These are phyloP conservation scores for Ceramica pisi DNA, from an alignment of 2,888 invertebrate species.

Conservation along the genomic window DNA sequence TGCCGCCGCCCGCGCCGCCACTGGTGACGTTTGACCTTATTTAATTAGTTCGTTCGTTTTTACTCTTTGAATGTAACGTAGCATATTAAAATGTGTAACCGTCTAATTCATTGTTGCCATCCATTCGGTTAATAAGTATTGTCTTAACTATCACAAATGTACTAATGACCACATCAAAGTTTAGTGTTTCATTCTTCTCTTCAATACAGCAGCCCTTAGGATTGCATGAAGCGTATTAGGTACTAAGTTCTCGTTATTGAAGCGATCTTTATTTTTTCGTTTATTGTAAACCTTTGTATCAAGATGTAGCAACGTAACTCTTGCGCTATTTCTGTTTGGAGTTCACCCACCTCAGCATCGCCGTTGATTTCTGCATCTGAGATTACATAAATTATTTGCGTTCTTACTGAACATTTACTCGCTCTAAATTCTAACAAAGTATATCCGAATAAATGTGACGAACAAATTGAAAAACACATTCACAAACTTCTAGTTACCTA, in stretches of 20 bases:
- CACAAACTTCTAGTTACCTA: conserved; percentile 41
- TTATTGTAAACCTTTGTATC: conserved; percentile 71
- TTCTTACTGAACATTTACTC: conserved; percentile 38
- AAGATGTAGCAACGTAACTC: conserved; percentile 76
- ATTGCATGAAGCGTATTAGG: background rate
- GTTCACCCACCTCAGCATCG: conserved; percentile 84
- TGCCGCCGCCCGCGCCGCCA: conserved; percentile 68
- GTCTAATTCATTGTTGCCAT: conserved; percentile 86
- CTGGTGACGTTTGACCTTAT: conserved; percentile 89
- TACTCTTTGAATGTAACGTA: conserved; percentile 88
- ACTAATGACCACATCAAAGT: conserved; percentile 31
- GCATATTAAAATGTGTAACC: conserved; percentile 87
- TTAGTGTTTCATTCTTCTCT: conserved; percentile 2
- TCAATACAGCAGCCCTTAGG: background rate
- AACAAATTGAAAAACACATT: conserved; percentile 25
- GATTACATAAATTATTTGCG: conserved; percentile 64
- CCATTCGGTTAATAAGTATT: conserved; percentile 76
- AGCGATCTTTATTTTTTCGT: conserved; percentile 49
- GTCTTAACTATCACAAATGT: conserved; percentile 29
- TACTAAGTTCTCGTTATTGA: conserved; percentile 6
- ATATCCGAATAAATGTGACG: conserved; percentile 10
- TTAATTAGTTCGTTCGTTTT: conserved; percentile 90
- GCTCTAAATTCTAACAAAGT: conserved; percentile 32
- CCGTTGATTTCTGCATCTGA: conserved; percentile 78
- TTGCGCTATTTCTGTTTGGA: conserved; percentile 83